phyloP scores from a whole-genome alignment of 1,140 invertebrate species.

The Calephelis virginiensis region DNA sequence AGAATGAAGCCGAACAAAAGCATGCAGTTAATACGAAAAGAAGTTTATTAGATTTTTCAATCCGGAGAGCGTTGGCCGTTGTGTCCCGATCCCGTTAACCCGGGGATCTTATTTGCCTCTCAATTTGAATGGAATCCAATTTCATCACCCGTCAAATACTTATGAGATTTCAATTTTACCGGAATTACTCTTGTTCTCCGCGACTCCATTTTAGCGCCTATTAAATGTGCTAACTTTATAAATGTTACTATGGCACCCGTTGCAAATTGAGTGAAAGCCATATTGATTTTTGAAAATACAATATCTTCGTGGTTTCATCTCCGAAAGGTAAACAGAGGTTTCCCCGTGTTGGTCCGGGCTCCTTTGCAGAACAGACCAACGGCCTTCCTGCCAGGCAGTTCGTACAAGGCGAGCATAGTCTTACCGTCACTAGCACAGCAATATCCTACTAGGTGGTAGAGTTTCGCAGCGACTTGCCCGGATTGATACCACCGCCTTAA shows the following conservation, averaged over 20 bases:
- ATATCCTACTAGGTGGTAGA: no score
- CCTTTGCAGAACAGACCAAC: no score
- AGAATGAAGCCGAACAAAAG: background rate
- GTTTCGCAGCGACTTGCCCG: no score
- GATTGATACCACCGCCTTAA: no score
- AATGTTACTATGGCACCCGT: constrained; percentile 10
- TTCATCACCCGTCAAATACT: constrained; percentile 57
- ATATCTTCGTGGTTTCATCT: no score
- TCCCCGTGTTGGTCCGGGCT: no score
- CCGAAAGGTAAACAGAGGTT: no score
- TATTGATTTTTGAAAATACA: no score
- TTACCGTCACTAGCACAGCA: no score
- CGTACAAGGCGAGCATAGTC: no score
- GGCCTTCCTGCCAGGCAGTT: no score
- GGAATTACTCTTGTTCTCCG: constrained; percentile 42
- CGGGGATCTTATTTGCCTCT: constrained; percentile 54
- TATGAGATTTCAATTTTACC: constrained; percentile 52
- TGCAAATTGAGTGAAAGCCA: constrained; percentile 13
- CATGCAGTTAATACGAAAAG: constrained; percentile 1
- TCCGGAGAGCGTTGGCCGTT: constrained; percentile 1
- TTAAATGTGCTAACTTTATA: constrained; percentile 15
- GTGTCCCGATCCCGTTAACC: constrained; percentile 30
- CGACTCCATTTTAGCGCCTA: constrained; percentile 24
- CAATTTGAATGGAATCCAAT: constrained; percentile 59
- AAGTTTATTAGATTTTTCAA: constrained; percentile 16